Evolutionary conservation across 1,140 invertebrate genomes (phyloP), one percentile per base, ranked within the genome.

Genomic region (Drosophila erecta): DNA sequence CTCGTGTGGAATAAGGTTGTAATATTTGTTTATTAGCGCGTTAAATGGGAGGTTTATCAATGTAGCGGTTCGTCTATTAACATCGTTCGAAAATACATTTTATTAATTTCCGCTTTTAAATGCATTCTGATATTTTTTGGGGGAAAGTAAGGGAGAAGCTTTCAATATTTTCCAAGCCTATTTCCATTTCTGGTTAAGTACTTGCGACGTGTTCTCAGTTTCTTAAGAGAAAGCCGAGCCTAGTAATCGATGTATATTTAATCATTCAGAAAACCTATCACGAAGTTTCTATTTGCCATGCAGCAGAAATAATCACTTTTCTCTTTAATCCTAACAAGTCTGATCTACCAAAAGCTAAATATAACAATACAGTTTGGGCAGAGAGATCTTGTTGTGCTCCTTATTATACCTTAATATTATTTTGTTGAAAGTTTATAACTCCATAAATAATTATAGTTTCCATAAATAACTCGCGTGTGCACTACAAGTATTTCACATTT

Each of bases 21-120:
- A 66, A 87, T 78, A 85, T 87, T 81, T 75, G 81, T 71, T 85
- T 46, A 66, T 77, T 74, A 81, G 80, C 65, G 61, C 64, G 41
- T 70, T 67, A 71, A 81, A 81, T 81, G 74, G 81, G 56, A 69
- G 51, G 49, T 81, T 85, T 81, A 87, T 87, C 74, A 75, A 77
- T 77, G 57, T 49, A 74, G 71, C 60, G 61, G 49, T 43, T 38
- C 12, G 35, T 43, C 76, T 51, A 76, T 84, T 76, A 85, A 64
- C 58, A 72, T 59, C 35, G 55, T 61, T 53, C 60, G 33, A 84
- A 64, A 79, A 79, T 64, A 67, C 57, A 79, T 83, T 84, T 83
- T 75, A 79, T 85, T 79, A 60, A 79, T 83, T 71, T 85, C 62
- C 47, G 30, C 14, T 24, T 53, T 41, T 41, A 24, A 72, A 72